Base-by-base conservation (phyloP, 2,888 invertebrate species). In the Drosophila anceps region DNA sequence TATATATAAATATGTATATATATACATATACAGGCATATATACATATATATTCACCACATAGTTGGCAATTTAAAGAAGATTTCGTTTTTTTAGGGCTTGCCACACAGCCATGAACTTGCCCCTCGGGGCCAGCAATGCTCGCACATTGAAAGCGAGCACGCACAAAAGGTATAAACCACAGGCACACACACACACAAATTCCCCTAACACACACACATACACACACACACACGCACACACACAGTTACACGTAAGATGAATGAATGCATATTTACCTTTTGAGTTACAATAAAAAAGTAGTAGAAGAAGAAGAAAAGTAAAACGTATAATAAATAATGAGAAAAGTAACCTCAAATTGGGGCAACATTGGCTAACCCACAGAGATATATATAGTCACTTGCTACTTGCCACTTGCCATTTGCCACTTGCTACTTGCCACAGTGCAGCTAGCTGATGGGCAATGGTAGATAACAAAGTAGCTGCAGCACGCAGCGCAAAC, bases 241-340 rank as follows among this genome's bases (percentile, higher is more conserved):
- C 51, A 63, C 57, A 44, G 10, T 48, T 29, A 48, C 48, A 18
- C 46, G 54, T 39, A 64, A 64, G 61, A 77, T 79, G 77, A 74
- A 84, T 84, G 80, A 80, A 80, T 85, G 85, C 71, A 60, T 90
- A 79, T 85, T 90, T 86, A 88, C 88, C 87, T 83, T 85, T 77
- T 64, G 64, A 57, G 79, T 69, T 70, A 74, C 58, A 74, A 63
- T 8, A 57, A 61, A 27, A 35, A 57, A 13, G n/a, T 43, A 20
- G 8, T 31, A 20, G 1, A 9, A 7, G 6, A 31, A 31, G 29
- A 31, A 50, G 29, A 24, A 35, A 43, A 51, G 46, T n/a, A 13
- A 68, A 69, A 50, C 50, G 54, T 18, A 61, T 61, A 43, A 44
- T 64, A 51, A 53, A 57, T 51, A 73, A 39, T 44, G 63, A 35